Evolutionary conservation across 2,888 invertebrate genomes (phyloP).

Genomic region (Glyphotaelius pellucidus): DNA sequence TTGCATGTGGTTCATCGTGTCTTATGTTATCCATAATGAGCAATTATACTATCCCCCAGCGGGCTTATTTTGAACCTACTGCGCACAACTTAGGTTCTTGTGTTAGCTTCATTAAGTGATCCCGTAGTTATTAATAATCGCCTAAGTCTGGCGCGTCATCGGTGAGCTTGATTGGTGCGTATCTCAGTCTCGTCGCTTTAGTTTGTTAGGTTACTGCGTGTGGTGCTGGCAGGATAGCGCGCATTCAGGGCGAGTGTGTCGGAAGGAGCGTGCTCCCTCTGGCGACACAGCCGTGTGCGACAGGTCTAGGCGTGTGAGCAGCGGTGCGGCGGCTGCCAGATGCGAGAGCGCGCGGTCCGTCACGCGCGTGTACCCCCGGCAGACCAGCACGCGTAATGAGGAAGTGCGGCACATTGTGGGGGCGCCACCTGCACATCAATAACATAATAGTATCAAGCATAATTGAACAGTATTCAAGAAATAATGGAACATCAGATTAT

Average conservation of each 20-base stretch:
- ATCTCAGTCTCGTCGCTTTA: too few relatives aligned
- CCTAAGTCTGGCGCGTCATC: too few relatives aligned
- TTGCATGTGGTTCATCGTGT: too few relatives aligned
- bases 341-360: slow-evolving; percentile 81
- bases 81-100: background rate
- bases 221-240: slow-evolving; percentile 69
- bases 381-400: slow-evolving; percentile 75
- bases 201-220: background rate
- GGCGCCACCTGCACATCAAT: slow-evolving; percentile 68
- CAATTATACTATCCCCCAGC: too few relatives aligned
- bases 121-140: too few relatives aligned
- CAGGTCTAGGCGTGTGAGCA: slow-evolving; percentile 80
- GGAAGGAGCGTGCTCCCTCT: slow-evolving; percentile 80
- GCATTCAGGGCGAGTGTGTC: slow-evolving; percentile 78
- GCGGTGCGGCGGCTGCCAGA: slow-evolving; percentile 79
- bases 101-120: too few relatives aligned
- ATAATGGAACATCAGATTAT: background rate
- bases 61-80: too few relatives aligned
- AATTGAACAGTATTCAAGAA: background rate
- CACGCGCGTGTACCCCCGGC: slow-evolving; percentile 80
- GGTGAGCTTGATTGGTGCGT: too few relatives aligned
- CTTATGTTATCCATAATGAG: too few relatives aligned
- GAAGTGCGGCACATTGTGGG: background rate
- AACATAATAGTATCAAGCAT: background rate
- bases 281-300: slow-evolving; percentile 81